phyloP scores from a whole-genome alignment of 1,140 invertebrate species.

The Scaptodrosophila lebanonensis region DNA sequence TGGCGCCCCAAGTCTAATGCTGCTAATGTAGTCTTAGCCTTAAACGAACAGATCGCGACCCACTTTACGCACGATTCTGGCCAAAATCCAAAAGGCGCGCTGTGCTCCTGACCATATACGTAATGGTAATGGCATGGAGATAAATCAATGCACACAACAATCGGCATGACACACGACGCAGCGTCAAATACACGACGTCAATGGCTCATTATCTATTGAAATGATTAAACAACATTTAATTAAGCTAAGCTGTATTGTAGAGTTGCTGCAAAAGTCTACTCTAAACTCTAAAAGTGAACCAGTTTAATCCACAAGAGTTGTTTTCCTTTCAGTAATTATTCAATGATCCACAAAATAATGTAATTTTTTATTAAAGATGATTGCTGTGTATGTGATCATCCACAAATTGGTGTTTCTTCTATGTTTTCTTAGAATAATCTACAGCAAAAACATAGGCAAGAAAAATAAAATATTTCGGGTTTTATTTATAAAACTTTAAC shows the following conservation, averaged over 20 bases:
- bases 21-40: conserved; percentile 31
- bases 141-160: conserved; percentile 49
- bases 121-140: background rate
- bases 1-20: conserved; percentile 49
- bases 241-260: conserved; percentile 56
- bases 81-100: conserved; percentile 50
- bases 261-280: conserved; percentile 16
- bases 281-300: too few relatives aligned
- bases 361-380: too few relatives aligned
- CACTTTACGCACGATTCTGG: conserved; percentile 64
- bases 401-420: too few relatives aligned
- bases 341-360: too few relatives aligned
- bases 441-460: too few relatives aligned
- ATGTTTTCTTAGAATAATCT: too few relatives aligned
- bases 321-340: too few relatives aligned
- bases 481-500: too few relatives aligned
- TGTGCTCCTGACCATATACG: too few relatives aligned
- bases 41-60: conserved; percentile 41
- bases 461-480: too few relatives aligned
- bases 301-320: too few relatives aligned
- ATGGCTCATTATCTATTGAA: conserved; percentile 61
- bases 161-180: conserved; percentile 22
- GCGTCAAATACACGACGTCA: conserved; percentile 9
- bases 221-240: conserved; percentile 73
- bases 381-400: too few relatives aligned